These are phyloP conservation scores for Megaceryle torquata DNA, from an alignment of 2,113 vertebrate species.

Conservation along the genomic window DNA sequence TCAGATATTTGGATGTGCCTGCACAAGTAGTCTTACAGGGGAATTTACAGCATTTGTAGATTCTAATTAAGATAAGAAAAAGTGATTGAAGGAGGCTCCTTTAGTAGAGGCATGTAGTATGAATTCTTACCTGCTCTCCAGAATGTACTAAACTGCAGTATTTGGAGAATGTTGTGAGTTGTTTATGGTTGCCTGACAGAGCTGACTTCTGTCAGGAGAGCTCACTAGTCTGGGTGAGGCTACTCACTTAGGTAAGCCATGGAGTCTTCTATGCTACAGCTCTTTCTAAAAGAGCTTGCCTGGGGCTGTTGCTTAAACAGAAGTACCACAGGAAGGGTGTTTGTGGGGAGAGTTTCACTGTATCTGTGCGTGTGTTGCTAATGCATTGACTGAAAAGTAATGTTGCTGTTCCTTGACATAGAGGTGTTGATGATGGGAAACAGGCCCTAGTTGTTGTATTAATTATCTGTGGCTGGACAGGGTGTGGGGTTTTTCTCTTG, in stretches of 20 bases:
- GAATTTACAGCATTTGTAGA: neutral
- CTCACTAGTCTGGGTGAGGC: neutral
- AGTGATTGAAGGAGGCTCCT: neutral
- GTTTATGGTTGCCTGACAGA: neutral
- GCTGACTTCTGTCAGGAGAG: neutral
- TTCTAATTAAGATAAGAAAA: neutral
- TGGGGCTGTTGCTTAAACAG: neutral
- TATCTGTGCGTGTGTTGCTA: neutral
- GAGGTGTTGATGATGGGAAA: neutral
- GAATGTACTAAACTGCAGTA: neutral
- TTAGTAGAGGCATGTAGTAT: neutral
- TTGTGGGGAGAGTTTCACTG: neutral
- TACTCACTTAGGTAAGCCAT: neutral
- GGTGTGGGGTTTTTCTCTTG: neutral
- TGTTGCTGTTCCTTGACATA: neutral
- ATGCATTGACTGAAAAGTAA: neutral
- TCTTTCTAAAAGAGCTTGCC: neutral
- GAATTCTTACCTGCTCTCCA: neutral
- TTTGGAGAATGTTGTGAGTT: neutral
- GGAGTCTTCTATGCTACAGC: neutral
- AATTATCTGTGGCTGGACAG: neutral
- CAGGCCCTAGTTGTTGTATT: neutral
- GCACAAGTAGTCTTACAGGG: neutral
- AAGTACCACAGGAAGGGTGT: neutral
- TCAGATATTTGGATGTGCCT: neutral